A percentile compares a stretch with the other conserved stretches of the same genome.
Conservation (phyloP, 2,113 vertebrate species). For the Lota lota region DNA sequence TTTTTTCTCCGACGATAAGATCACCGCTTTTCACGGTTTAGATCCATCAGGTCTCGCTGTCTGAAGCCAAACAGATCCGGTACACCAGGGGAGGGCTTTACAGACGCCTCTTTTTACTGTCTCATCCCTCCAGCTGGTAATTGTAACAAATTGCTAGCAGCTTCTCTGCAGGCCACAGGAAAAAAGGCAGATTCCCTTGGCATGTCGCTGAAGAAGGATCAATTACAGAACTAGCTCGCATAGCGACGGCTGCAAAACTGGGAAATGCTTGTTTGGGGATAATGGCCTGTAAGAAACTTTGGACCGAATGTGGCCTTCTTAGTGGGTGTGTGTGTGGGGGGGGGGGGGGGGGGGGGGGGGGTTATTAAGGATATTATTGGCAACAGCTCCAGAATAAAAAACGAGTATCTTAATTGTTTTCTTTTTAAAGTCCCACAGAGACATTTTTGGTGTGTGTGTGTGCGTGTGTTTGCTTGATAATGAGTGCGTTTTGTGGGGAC, state of each 20-base stretch:
- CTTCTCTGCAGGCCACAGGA: slow-evolving; percentile 27
- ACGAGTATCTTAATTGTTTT: too few species aligned
- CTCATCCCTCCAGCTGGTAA: slow-evolving; percentile 29
- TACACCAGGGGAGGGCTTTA: slow-evolving; percentile 26
- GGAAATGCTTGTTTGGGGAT: slow-evolving; percentile 16
- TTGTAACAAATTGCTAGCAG: slow-evolving; percentile 25
- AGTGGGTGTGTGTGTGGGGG: too few species aligned
- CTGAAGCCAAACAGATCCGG: slow-evolving; percentile 22
- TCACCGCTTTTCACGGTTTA: too few species aligned
- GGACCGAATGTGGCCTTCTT: too few species aligned
- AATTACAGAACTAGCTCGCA: slow-evolving; percentile 12
- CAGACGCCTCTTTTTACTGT: slow-evolving; percentile 23
- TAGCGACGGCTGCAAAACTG: slow-evolving; percentile 5
- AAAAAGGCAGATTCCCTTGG: slow-evolving; percentile 19
- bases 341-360: too few species aligned
- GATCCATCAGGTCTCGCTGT: slow-evolving; percentile 29
- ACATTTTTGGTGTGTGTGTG: too few species aligned
- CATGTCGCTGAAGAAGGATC: slow-evolving; percentile 6
- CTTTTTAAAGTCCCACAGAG: too few species aligned
- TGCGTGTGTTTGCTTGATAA: background rate
- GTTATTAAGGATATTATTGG: too few species aligned
- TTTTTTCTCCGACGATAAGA: too few species aligned
- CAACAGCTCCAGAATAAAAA: too few species aligned
- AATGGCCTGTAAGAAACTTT: background rate
- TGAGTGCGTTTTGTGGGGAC: background rate